Evolutionary conservation across 2,888 invertebrate genomes (phyloP).

Genomic region (Alcis repandata): DNA sequence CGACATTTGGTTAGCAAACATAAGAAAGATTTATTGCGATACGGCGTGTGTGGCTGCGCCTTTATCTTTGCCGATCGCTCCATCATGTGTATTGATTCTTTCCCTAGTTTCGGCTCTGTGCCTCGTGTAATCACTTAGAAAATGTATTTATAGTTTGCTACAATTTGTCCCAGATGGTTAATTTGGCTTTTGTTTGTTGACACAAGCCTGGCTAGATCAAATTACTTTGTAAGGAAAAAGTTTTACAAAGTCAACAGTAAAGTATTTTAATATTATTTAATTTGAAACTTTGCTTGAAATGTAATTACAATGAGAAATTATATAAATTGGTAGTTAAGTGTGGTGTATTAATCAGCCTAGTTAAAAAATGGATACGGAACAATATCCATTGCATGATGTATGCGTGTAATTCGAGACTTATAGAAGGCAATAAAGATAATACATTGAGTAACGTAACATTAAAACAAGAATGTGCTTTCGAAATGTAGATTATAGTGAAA

Average conservation of each 20-base stretch:
- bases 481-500: conserved; percentile 35
- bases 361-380: conserved; percentile 38
- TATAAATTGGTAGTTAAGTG: not conserved
- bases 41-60: conserved; percentile 72
- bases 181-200: not conserved
- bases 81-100: conserved; percentile 60
- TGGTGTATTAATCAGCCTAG: conserved; percentile 31
- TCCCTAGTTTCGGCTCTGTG: conserved; percentile 29
- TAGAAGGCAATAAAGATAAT: conserved; percentile 44
- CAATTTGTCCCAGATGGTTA: conserved; percentile 15
- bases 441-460: conserved; percentile 43
- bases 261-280: no score
- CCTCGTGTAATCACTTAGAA: conserved; percentile 33
- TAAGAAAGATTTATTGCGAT: conserved; percentile 77
- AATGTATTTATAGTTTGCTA: conserved; percentile 21
- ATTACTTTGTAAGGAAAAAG: no score
- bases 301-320: no score
- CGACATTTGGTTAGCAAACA: conserved; percentile 80
- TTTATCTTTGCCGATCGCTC: conserved; percentile 57
- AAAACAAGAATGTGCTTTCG: conserved; percentile 45
- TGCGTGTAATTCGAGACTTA: conserved; percentile 44
- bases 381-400: conserved; percentile 45
- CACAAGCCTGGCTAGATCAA: no score
- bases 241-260: no score
- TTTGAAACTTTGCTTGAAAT: no score